Evolutionary conservation across 1,140 invertebrate species (phyloP), one percentile per base, ranked within the genome.

Genomic region (Sminthurides bifidus): DNA sequence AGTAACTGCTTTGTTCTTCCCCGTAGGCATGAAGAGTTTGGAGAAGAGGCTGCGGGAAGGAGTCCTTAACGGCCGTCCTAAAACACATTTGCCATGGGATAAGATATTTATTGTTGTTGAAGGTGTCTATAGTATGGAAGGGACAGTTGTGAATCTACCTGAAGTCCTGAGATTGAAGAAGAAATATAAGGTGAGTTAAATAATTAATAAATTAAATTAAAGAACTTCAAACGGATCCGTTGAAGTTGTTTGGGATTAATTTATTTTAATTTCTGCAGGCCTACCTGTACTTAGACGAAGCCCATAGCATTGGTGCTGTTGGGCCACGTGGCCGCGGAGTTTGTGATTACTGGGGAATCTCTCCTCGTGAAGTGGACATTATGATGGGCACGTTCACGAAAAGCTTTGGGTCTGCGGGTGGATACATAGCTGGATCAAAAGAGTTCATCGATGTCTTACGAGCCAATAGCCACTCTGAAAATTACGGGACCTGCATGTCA

Each of bases 91-190:
- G 59, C 87, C 88, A 6, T 96, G 89, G 87, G 83, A 81, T 56
- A 96, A 97, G 69, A 92, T 98, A 65, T 71, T 98, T 26, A 90
- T 99, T 60, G 77, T 93, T 43, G 87, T 93, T 21, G 92, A 97
- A 73, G 92, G 93, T 43, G 84, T 98, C 63, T 95, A 91, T 70
- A 96, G 91, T 66, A 98, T 98, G 95, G 94, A 98, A 75, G 95
- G 95, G 0, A 88, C 90, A 0, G 84, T 98, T 54, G 85, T 85
- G 44, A 81, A 85, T 61, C 77, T 98, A 58, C 90, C 87, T 2
- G 85, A 91, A 66, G 77, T 98, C 37, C 76, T 98, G 56, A 80
- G 76, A 12, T 73, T 98, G n/a, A 98, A 98, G 73, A 90, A 91
- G 69, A 94, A 91, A 67, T 96, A 97, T 71, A 89, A 88, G 73